phyloP scores from a whole-genome alignment of 2,113 vertebrate species.

The Opisthocomus hoazin region DNA sequence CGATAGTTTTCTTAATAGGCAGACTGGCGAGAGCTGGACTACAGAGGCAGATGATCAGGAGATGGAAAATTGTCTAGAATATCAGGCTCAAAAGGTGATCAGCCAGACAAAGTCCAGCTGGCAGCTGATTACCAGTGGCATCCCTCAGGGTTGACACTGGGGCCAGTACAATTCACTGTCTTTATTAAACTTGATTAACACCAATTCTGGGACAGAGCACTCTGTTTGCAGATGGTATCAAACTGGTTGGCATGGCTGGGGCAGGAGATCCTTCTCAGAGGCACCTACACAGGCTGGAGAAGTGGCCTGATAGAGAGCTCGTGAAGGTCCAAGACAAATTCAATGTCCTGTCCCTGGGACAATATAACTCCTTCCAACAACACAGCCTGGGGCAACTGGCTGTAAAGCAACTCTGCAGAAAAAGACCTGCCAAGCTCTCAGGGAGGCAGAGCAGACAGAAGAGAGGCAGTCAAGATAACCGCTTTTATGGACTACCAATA shows the following conservation, averaged over 20 bases:
- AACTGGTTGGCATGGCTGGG: not conserved
- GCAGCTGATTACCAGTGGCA: not conserved
- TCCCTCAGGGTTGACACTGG: not conserved
- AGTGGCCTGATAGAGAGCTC: not conserved
- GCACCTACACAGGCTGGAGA: not conserved
- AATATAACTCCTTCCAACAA: not conserved
- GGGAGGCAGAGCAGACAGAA: not conserved
- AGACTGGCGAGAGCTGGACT: not conserved
- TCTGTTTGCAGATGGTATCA: not conserved
- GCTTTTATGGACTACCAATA: not conserved
- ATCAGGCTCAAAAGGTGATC: not conserved
- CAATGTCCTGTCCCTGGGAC: not conserved
- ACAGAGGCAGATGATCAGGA: not conserved
- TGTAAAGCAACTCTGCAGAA: not conserved
- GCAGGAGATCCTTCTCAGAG: not conserved
- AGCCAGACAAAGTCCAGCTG: not conserved
- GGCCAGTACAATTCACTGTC: not conserved
- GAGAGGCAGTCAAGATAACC: not conserved
- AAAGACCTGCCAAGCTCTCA: not conserved
- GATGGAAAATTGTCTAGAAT: not conserved
- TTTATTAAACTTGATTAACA: not conserved
- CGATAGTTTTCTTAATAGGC: accelerated
- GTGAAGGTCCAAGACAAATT: not conserved
- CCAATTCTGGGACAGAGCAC: not conserved
- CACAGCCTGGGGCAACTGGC: not conserved